Evolutionary conservation across 2,797 vertebrate genomes (phyloP).

Genomic region (Karalla daura): DNA sequence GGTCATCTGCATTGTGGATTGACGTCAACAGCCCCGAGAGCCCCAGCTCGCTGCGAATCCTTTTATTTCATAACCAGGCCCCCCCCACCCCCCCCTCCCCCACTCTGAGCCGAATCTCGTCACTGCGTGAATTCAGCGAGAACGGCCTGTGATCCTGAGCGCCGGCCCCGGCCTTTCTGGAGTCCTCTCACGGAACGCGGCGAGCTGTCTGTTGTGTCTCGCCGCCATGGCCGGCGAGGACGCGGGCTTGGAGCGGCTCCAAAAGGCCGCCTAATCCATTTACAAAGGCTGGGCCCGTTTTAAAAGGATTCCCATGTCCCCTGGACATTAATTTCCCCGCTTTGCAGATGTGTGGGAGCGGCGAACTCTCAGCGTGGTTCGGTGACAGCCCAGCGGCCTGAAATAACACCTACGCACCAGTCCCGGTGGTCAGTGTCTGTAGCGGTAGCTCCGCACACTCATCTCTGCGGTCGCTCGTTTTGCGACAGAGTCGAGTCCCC

Average conservation of each 20-base stretch:
- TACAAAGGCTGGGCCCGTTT: conserved; percentile 31
- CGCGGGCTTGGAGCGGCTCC: conserved; percentile 36
- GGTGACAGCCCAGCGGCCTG: too few relatives aligned
- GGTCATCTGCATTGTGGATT: conserved; percentile 45
- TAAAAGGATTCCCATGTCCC: conserved; percentile 36
- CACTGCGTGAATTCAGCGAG: too few relatives aligned
- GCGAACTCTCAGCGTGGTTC: too few relatives aligned
- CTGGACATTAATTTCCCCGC: conserved; percentile 9
- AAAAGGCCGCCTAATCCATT: conserved; percentile 44
- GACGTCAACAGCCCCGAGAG: conserved; percentile 20
- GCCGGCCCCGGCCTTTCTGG: conserved; percentile 20
- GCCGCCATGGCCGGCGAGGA: conserved; percentile 36
- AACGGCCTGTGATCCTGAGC: too few relatives aligned
- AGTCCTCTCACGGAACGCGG: conserved; percentile 32
- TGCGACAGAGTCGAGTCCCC: background rate
- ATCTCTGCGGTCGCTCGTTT: too few relatives aligned
- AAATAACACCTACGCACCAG: too few relatives aligned
- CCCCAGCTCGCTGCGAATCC: background rate
- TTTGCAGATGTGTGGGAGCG: conserved; percentile 6
- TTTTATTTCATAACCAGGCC: too few relatives aligned
- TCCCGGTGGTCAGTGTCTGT: too few relatives aligned
- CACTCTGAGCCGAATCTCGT: conserved; percentile 1
- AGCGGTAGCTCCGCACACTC: too few relatives aligned
- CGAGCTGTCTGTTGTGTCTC: conserved; percentile 40
- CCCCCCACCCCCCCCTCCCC: background rate